These are phyloP conservation scores for Micrastur ruficollis DNA, from an alignment of 2,797 vertebrate species.

Conservation along the genomic window DNA sequence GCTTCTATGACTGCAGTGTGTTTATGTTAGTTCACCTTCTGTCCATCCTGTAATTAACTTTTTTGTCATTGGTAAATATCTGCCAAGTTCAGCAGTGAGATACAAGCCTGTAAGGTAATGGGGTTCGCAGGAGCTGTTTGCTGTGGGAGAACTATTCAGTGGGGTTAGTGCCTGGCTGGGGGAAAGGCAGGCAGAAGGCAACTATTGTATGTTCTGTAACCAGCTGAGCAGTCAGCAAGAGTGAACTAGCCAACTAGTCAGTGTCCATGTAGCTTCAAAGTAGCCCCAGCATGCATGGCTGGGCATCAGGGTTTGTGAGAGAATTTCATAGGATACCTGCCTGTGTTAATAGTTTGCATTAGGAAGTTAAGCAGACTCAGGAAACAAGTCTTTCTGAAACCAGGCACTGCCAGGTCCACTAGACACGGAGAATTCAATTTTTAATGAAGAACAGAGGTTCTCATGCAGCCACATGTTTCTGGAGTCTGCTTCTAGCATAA, in stretches of 20 bases:
- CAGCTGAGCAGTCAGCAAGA: neutral
- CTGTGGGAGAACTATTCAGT: neutral
- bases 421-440: neutral
- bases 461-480: neutral
- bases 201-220: neutral
- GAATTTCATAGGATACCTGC: neutral
- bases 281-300: neutral
- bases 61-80: neutral
- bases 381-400: neutral
- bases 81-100: neutral
- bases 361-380: neutral
- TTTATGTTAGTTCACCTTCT: neutral
- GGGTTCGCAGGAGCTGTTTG: fast-evolving
- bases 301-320: neutral
- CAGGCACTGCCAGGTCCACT: neutral
- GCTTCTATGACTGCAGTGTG: fast-evolving
- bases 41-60: neutral
- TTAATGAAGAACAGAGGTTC: neutral
- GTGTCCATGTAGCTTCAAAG: neutral
- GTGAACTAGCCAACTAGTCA: neutral
- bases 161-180: neutral
- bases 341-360: neutral
- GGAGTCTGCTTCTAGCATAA: neutral
- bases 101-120: neutral
- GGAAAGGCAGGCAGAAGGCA: neutral